Conservation (phyloP, 2,888 invertebrate genomes). For the Tenthredo distinguenda region DNA sequence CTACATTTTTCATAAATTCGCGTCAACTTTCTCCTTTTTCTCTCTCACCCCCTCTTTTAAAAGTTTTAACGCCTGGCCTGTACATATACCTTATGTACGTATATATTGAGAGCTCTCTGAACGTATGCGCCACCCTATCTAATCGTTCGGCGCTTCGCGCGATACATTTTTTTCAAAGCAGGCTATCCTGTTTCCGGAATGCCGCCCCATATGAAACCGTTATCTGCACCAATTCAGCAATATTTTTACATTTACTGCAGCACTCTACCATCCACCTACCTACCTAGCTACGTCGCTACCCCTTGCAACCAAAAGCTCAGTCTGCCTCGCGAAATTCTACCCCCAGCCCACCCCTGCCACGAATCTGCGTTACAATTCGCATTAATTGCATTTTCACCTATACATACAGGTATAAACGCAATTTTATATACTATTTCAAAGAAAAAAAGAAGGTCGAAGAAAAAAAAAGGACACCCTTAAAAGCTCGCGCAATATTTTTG, state of each 20-base stretch:
- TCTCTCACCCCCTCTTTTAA: neutral
- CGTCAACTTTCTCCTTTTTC: neutral
- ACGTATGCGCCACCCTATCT: constrained; percentile 23
- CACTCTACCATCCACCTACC: constrained; percentile 53
- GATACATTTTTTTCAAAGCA: constrained; percentile 73
- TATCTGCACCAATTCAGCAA: constrained; percentile 74
- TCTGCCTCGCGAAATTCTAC: neutral
- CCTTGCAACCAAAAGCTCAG: neutral
- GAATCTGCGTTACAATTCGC: constrained; percentile 18
- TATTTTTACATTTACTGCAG: constrained; percentile 73
- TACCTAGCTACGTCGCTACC: neutral
- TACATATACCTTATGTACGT: neutral
- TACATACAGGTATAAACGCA: neutral
- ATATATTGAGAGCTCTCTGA: neutral
- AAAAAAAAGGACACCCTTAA: neutral
- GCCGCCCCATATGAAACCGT: constrained; percentile 71
- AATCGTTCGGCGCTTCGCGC: constrained; percentile 67
- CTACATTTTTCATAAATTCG: neutral
- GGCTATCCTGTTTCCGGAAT: constrained; percentile 65
- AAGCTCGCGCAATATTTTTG: neutral
- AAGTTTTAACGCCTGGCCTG: neutral
- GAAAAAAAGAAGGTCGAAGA: neutral
- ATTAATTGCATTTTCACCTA: constrained; percentile 21
- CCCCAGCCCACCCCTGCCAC: neutral
- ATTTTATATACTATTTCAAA: neutral